These are phyloP conservation scores for Scelioninae gen. 1 DNA, from an alignment of 2,888 invertebrate species.

Conservation along the genomic window DNA sequence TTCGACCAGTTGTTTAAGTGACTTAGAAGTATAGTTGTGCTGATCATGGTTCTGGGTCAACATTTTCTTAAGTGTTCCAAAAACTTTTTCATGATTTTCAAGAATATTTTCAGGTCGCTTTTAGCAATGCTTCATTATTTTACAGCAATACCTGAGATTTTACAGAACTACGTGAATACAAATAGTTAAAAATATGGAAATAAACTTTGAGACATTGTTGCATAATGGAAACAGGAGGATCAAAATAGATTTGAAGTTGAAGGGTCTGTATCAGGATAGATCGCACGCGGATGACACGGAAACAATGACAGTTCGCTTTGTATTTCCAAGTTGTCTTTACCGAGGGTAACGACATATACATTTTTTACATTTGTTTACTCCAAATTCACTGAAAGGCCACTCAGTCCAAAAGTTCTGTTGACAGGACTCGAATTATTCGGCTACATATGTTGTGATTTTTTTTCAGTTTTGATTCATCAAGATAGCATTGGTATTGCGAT, in stretches of 20 bases:
- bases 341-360: conserved; percentile 15
- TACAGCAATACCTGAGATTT: too few relatives aligned
- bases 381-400: conserved; percentile 4
- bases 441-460: conserved; percentile 19
- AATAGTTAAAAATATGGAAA: too few relatives aligned
- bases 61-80: not conserved
- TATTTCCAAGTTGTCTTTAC: conserved; percentile 23
- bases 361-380: conserved; percentile 17
- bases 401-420: conserved; percentile 18
- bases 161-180: too few relatives aligned
- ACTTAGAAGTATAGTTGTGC: conserved; percentile 28
- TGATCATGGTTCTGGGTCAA: conserved; percentile 14
- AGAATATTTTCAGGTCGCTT: too few relatives aligned
- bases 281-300: conserved; percentile 36
- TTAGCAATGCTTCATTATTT: too few relatives aligned
- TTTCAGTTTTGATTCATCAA: conserved; percentile 19
- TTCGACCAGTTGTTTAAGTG: conserved; percentile 45
- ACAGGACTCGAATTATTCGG: conserved; percentile 15
- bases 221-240: not conserved
- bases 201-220: too few relatives aligned
- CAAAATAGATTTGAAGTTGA: not conserved
- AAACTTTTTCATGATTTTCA: not conserved
- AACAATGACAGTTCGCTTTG: conserved; percentile 31
- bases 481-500: conserved; percentile 6
- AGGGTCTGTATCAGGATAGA: not conserved